phyloP scores from a whole-genome alignment of 2,113 vertebrate species.

The Hyaena hyaena region DNA sequence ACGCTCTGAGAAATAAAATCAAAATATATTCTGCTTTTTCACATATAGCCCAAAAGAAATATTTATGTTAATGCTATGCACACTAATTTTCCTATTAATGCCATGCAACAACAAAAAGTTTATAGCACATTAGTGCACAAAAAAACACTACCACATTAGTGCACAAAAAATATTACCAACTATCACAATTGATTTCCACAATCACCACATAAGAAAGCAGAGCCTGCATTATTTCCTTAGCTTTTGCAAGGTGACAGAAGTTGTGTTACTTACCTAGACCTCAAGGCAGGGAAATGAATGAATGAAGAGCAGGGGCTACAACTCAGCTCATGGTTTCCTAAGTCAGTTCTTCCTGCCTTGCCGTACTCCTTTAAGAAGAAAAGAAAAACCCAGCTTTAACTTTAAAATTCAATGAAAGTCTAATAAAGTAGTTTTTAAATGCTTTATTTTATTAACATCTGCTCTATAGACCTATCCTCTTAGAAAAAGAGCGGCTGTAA shows the following conservation, averaged over 20 bases:
- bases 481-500: neutral
- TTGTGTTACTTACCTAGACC: neutral
- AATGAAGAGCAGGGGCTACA: neutral
- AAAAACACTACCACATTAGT: neutral
- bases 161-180: neutral
- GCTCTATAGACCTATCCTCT: neutral
- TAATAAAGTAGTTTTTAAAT: conserved; percentile 45
- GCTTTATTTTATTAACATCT: conserved; percentile 1
- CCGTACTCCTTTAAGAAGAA: neutral
- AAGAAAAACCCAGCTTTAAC: neutral
- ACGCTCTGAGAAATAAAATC: neutral
- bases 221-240: neutral
- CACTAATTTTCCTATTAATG: neutral
- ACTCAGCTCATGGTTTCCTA: neutral
- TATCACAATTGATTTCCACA: neutral
- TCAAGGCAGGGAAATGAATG: neutral
- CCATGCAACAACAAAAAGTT: neutral
- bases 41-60: neutral
- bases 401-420: conserved; percentile 32
- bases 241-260: neutral
- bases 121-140: neutral
- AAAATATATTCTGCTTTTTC: neutral
- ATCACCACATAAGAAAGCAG: neutral
- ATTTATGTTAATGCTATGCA: neutral
- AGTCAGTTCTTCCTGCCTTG: neutral